Evolutionary conservation across 1,140 invertebrate species (phyloP), one percentile per base, ranked within the genome.

Genomic region (Leptinotarsa texana): DNA sequence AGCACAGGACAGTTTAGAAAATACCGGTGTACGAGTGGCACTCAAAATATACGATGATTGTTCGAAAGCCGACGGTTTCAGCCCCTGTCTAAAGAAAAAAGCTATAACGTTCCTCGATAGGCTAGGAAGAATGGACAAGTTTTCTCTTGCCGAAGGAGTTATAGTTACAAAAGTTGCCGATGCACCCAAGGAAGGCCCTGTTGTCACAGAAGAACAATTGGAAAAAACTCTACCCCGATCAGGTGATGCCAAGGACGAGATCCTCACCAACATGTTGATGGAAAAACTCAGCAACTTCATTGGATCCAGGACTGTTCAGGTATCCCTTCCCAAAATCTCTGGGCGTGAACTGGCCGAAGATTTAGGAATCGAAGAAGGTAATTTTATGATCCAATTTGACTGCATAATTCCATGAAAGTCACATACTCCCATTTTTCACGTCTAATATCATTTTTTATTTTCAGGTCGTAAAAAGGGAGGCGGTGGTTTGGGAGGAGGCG

Each of bases 71-170:
- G 87, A 89, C 69, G 90, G 89, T 15, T 86, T 94, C 33, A 86
- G 91, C 13, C 89, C 91, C 17, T 94, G 93, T 82, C 84, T 94
- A n/a, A 93, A 94, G 86, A 93, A 92, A 83, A 94, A 93, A 81
- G 92, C 92, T 0, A 91, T 94, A 72, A 86, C 91, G 1, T 93
- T 93, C 80, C 90, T 94, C 72, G 92, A 93, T 74, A 87, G 92
- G 62, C 86, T 92, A 8, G 88, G 90, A 1, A 88, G 90, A 69
- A 91, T 93, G 83, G 91, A 93, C 47, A 88, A 87, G 13, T 87
- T 94, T 22, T 87, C 89, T 1, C 83, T 94, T 13, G 85, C 90
- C 3, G 91, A 93, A 65, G 90, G 90, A 61, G 84, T 91, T 6
- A 91, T 90, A 77, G 86, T 93, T 15, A 88, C 93, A 63, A 88